Conservation (phyloP, 2,888 invertebrate genomes). For the Luperina nickerlii region DNA sequence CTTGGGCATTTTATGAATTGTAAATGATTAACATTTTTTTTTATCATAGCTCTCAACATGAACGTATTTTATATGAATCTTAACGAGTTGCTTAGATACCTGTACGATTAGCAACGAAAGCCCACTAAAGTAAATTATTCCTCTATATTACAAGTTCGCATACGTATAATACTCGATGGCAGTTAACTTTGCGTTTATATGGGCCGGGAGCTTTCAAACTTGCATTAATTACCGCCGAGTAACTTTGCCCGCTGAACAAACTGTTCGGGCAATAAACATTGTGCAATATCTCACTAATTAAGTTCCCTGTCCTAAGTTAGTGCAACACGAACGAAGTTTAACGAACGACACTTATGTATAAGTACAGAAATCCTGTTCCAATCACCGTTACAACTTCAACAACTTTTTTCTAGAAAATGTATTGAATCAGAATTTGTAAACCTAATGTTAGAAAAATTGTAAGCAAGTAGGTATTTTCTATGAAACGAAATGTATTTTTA, state of each 20-base stretch:
- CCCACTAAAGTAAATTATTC: constrained; percentile 41
- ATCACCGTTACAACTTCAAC: constrained; percentile 1
- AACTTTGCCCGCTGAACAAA: constrained; percentile 64
- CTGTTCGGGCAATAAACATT: constrained; percentile 77
- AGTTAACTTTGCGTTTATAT: constrained; percentile 72
- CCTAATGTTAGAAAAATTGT: constrained; percentile 11
- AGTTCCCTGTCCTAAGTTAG: constrained; percentile 67
- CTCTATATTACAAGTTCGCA: constrained; percentile 61
- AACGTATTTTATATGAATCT: constrained; percentile 3
- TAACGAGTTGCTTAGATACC: background rate
- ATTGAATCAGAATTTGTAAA: constrained; percentile 1
- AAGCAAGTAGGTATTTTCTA: constrained; percentile 7
- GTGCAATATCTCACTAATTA: constrained; percentile 80
- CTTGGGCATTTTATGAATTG: constrained; percentile 67
- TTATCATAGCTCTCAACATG: background rate
- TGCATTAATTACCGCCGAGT: constrained; percentile 66
- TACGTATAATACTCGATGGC: constrained; percentile 65
- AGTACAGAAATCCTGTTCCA: background rate
- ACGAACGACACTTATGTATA: constrained; percentile 30
- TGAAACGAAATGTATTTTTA: constrained; percentile 63
- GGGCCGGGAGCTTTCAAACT: constrained; percentile 72
- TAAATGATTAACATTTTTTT: constrained; percentile 33
- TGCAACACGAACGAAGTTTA: constrained; percentile 33
- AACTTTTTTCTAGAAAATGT: background rate
- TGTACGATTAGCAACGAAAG: constrained; percentile 10